Evolutionary conservation across 2,888 invertebrate species (phyloP).

Genomic region (Drosophila recens): DNA sequence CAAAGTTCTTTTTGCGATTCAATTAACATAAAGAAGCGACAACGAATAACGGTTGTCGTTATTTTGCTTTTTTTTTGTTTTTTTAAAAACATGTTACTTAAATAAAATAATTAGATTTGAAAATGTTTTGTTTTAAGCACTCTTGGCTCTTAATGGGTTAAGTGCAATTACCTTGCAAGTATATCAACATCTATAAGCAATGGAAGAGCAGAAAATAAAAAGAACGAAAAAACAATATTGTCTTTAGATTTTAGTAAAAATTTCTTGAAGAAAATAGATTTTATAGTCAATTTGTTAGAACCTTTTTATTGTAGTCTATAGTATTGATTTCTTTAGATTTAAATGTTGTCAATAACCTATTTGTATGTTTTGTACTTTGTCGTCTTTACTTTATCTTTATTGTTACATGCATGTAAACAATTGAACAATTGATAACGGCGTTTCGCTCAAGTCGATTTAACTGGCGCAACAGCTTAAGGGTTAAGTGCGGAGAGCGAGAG

Average conservation of each 20-base stretch:
- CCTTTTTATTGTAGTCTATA: neutral
- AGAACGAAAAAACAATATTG: neutral
- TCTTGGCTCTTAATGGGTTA: neutral
- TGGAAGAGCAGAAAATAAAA: neutral
- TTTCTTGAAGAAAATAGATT: too few relatives aligned
- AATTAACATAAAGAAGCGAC: too few relatives aligned
- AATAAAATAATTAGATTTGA: too few relatives aligned
- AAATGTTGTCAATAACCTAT: constrained; percentile 7
- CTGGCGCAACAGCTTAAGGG: constrained; percentile 32
- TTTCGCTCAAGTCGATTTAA: constrained; percentile 9
- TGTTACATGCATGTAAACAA: constrained; percentile 34
- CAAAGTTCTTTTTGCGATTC: too few relatives aligned
- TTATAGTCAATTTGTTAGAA: neutral
- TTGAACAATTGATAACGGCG: constrained; percentile 31
- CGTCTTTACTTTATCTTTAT: constrained; percentile 23
- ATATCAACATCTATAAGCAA: neutral
- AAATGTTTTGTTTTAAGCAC: too few relatives aligned
- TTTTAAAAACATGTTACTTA: too few relatives aligned
- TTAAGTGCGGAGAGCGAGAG: constrained; percentile 31
- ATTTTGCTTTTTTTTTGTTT: too few relatives aligned
- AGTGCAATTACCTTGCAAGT: neutral
- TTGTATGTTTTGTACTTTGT: neutral
- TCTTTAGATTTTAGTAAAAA: neutral
- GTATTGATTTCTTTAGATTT: neutral
- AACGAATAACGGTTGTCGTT: too few relatives aligned